A percentile compares a stretch with the other conserved stretches of the same genome.
Conservation (phyloP, 2,797 vertebrate genomes). For the Argentina silus region DNA sequence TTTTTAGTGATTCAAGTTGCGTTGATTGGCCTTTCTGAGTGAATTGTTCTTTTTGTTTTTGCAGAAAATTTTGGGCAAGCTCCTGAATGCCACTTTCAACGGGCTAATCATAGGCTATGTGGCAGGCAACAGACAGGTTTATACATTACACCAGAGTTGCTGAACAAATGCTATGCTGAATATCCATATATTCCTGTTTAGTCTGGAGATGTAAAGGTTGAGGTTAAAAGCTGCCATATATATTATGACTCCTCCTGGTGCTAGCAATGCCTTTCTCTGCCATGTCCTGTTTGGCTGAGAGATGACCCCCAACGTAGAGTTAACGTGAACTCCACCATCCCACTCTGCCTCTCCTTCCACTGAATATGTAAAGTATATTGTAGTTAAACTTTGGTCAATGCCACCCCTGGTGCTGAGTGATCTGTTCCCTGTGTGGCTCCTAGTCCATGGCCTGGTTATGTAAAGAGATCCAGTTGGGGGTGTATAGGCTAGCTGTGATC, state of each 20-base stretch:
- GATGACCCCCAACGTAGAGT: neutral
- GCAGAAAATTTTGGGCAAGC: no score
- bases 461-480: conserved; percentile 40
- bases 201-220: neutral
- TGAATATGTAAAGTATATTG: neutral
- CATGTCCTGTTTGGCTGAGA: neutral
- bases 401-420: neutral
- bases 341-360: no score
- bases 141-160: no score
- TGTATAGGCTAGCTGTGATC: neutral
- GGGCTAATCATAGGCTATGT: no score
- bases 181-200: neutral
- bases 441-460: conserved; percentile 40
- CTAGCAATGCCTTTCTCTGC: neutral
- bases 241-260: neutral
- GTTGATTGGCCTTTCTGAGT: no score
- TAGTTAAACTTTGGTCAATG: neutral
- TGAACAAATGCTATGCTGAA: neutral
- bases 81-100: no score
- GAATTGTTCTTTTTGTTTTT: no score
- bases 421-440: neutral
- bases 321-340: neutral
- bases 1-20: no score
- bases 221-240: neutral
- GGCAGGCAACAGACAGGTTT: no score